Conservation (phyloP, 2,888 invertebrate genomes). For the Liodrosophila aerea region DNA sequence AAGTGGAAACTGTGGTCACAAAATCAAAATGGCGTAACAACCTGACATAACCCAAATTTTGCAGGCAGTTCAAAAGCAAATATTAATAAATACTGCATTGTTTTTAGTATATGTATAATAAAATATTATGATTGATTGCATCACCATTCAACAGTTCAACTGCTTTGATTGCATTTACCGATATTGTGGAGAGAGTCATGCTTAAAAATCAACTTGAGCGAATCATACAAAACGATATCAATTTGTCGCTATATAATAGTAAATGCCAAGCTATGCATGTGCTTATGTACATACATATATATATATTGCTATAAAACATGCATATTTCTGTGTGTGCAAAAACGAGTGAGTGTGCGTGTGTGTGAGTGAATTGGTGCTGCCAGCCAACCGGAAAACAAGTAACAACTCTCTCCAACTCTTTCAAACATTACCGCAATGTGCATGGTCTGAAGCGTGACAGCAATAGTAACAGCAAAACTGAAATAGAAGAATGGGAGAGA, state of each 20-base stretch:
- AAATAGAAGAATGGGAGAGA: constrained; percentile 1
- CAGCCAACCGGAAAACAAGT: constrained; percentile 82
- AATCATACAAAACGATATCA: constrained; percentile 75
- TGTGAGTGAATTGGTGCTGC: constrained; percentile 11
- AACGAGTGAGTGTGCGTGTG: constrained; percentile 1
- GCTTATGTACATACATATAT: constrained; percentile 18
- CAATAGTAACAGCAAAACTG: constrained; percentile 43
- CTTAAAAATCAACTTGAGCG: constrained; percentile 78
- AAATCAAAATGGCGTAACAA: no score
- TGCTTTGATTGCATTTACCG: background rate
- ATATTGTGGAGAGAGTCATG: constrained; percentile 41
- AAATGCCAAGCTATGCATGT: constrained; percentile 45
- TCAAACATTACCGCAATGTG: constrained; percentile 50
- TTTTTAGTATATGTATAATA: no score
- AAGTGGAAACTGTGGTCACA: no score
- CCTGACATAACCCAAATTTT: no score
- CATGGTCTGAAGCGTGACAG: constrained; percentile 40
- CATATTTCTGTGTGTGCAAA: constrained; percentile 2
- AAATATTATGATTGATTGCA: no score
- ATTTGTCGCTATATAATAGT: constrained; percentile 74
- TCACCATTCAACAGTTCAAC: no score
- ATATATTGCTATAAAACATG: constrained; percentile 4
- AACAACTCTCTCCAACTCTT: no score
- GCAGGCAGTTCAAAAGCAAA: no score
- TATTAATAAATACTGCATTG: no score